These are phyloP conservation scores for Ianthella basta DNA, from an alignment of 37 sponge, comb jelly and placozoan genomes.

Conservation along the genomic window DNA sequence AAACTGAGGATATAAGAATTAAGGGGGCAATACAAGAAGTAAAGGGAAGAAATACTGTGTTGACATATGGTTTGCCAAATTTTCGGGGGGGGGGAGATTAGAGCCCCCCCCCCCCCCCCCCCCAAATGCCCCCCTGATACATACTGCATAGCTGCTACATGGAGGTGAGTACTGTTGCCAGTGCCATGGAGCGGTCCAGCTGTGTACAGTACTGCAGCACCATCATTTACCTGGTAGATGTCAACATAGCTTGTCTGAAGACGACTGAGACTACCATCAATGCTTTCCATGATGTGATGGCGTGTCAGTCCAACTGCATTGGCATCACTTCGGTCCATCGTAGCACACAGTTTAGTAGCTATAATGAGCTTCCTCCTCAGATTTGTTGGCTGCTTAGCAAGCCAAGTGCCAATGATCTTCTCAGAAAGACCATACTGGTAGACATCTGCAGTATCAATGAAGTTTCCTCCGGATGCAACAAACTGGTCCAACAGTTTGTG, in stretches of 20 bases:
- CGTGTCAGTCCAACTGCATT: conserved; percentile 85
- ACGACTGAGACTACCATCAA: conserved; percentile 77
- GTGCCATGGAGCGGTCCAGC: too few species aligned
- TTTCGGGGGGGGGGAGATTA: too few species aligned
- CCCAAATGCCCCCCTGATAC: too few species aligned
- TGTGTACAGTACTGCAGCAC: too few species aligned
- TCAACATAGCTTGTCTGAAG: conserved; percentile 84
- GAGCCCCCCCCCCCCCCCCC: too few species aligned
- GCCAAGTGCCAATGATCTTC: conserved; percentile 79
- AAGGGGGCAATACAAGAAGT: too few species aligned
- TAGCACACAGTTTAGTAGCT: conserved; percentile 59
- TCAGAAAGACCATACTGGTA: conserved; percentile 84
- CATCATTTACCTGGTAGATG: conserved; percentile 72
- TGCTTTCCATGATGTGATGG: conserved; percentile 77
- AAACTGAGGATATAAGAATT: too few species aligned
- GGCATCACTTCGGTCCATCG: conserved; percentile 65
- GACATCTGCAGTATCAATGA: conserved; percentile 92
- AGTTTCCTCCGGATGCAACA: conserved; percentile 87
- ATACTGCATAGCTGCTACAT: too few species aligned
- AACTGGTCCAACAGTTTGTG: conserved; percentile 77
- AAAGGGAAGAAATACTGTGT: too few species aligned
- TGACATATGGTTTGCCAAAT: too few species aligned
- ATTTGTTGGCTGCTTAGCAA: conserved; percentile 42
- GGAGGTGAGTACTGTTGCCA: too few species aligned
- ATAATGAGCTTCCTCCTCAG: conserved; percentile 48